Percentiles rank a stretch among this genome's conserved stretches.
phyloP scores from a whole-genome alignment of 2,113 vertebrate species.

The Mesocricetus auratus region DNA sequence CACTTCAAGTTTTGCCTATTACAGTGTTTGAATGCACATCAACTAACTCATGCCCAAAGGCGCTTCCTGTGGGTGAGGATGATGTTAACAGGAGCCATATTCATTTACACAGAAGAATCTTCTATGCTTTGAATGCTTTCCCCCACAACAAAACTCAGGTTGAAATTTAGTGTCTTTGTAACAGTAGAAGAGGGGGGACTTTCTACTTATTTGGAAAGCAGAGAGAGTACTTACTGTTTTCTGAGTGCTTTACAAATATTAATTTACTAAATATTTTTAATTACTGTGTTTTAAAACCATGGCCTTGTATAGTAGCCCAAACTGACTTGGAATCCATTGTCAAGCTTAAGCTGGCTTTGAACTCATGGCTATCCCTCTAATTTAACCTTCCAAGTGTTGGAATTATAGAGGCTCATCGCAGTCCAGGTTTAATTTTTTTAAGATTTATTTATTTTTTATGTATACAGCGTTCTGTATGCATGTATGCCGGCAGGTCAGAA shows the following conservation, averaged over 20 bases:
- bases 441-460: too few relatives aligned
- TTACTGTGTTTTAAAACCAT: not conserved
- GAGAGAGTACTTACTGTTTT: not conserved
- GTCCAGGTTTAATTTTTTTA: not conserved
- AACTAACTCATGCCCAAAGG: not conserved
- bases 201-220: slow-evolving; percentile 4
- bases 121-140: not conserved
- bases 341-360: not conserved
- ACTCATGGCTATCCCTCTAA: not conserved
- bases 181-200: not conserved
- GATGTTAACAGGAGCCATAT: not conserved
- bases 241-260: not conserved
- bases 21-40: too few relatives aligned
- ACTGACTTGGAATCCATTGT: not conserved
- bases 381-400: not conserved
- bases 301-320: not conserved
- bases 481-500: too few relatives aligned
- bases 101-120: not conserved
- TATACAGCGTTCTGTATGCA: too few relatives aligned
- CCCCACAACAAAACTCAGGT: not conserved
- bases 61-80: not conserved
- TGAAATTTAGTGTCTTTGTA: not conserved
- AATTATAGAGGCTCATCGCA: not conserved
- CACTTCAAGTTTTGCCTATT: not conserved
- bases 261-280: not conserved